Evolutionary conservation across 2,797 vertebrate genomes (phyloP).

Genomic region (Cossypha heuglini): DNA sequence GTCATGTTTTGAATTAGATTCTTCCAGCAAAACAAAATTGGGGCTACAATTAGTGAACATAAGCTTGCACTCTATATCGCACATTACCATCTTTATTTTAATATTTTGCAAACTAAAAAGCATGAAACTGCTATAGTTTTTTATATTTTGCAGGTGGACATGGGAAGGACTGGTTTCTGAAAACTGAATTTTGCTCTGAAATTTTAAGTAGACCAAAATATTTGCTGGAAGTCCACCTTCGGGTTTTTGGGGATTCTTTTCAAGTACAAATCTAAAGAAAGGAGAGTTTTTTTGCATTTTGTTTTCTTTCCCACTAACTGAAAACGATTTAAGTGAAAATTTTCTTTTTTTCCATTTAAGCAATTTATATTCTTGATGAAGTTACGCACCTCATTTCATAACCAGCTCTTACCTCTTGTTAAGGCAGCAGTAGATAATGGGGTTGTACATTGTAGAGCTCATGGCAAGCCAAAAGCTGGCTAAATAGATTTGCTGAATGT

Average conservation of each 20-base stretch:
- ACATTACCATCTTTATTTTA: neutral
- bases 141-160: neutral
- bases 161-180: neutral
- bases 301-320: neutral
- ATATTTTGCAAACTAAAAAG: neutral
- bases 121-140: neutral
- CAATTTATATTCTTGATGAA: neutral
- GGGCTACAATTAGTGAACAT: neutral
- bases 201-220: neutral
- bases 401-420: constrained; percentile 88
- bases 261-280: neutral
- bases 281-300: neutral
- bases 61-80: neutral
- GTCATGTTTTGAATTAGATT: neutral
- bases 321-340: neutral
- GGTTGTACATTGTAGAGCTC: constrained; percentile 99
- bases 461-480: constrained; percentile 95
- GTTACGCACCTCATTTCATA: neutral
- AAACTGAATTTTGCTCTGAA: neutral
- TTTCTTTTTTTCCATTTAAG: neutral
- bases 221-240: neutral
- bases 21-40: neutral
- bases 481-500: constrained; percentile 96
- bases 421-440: constrained; percentile 98
- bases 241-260: neutral